Percentiles rank a stretch among this genome's conserved stretches.
These are phyloP conservation scores for Pristionchus mayeri DNA, from an alignment of 2,888 invertebrate genomes.

Conservation along the genomic window DNA sequence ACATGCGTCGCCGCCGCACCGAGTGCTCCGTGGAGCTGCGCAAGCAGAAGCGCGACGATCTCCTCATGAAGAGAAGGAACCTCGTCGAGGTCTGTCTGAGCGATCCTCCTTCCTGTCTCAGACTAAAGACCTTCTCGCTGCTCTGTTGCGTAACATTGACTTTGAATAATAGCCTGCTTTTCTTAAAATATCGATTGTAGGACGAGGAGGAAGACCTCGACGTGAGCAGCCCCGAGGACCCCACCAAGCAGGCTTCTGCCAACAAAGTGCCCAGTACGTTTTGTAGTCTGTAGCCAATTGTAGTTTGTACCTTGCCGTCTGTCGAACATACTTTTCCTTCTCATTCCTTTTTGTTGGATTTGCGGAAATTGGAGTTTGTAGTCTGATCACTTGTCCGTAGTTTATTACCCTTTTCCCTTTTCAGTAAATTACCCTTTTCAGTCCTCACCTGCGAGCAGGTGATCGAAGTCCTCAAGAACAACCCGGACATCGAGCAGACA, in stretches of 20 bases:
- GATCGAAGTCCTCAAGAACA: conserved; percentile 60
- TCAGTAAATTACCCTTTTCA: too few species aligned
- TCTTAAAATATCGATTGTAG: too few species aligned
- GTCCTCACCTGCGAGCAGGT: conserved; percentile 59
- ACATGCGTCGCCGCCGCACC: conserved; percentile 89
- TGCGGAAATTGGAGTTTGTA: not conserved
- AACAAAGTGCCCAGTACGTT: conserved; percentile 26
- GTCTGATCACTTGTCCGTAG: not conserved
- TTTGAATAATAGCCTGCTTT: too few species aligned
- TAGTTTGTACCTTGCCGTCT: not conserved
- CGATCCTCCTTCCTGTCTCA: conserved; percentile 81
- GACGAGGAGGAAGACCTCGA: conserved; percentile 52
- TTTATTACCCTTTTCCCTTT: too few species aligned
- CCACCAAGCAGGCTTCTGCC: conserved; percentile 18
- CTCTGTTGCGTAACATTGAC: too few species aligned
- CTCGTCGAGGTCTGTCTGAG: conserved; percentile 54
- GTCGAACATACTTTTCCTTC: not conserved
- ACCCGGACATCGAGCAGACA: conserved; percentile 66
- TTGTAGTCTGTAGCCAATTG: too few species aligned
- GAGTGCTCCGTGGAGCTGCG: conserved; percentile 92
- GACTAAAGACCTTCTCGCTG: too few species aligned
- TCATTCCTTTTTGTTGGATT: too few species aligned
- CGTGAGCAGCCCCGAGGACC: conserved; percentile 50
- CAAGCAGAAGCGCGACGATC: conserved; percentile 93
- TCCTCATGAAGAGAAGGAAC: conserved; percentile 84